Conservation (phyloP, 2,113 vertebrate genomes). For the Otolemur garnettii region DNA sequence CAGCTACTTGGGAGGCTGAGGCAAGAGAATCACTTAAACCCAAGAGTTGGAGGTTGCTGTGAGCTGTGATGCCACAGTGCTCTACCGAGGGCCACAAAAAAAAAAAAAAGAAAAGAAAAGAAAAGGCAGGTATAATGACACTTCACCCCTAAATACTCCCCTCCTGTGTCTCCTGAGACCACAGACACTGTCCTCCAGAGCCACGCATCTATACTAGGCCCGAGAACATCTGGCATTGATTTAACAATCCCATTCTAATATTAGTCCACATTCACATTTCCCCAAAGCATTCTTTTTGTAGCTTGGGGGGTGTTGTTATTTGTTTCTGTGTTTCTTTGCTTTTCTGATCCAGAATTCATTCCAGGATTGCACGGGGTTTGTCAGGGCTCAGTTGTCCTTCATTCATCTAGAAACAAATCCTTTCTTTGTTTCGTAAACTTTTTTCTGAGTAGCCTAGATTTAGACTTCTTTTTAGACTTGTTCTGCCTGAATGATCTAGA, state of each 20-base stretch:
- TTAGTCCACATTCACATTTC: background rate
- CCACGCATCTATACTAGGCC: background rate
- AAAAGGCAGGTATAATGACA: too few relatives aligned
- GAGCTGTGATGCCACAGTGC: too few relatives aligned
- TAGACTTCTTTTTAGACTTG: background rate
- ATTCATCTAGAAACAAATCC: background rate
- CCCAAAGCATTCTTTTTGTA: background rate
- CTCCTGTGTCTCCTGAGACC: background rate
- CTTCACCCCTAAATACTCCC: background rate
- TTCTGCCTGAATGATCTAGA: background rate
- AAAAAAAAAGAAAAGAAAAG: background rate
- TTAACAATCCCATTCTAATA: background rate
- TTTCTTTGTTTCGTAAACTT: background rate
- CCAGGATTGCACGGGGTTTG: too few relatives aligned
- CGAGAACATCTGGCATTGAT: rapidly evolving
- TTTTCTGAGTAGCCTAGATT: background rate
- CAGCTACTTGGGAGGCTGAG: too few relatives aligned
- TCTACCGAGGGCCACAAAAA: too few relatives aligned
- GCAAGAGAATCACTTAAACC: too few relatives aligned
- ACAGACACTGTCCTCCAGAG: background rate
- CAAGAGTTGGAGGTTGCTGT: too few relatives aligned
- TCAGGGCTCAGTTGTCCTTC: background rate
- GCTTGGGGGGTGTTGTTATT: background rate
- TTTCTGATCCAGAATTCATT: background rate
- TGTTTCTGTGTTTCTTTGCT: background rate